phyloP scores from a whole-genome alignment of 2,888 invertebrate species.

The Corythucha ciliata region DNA sequence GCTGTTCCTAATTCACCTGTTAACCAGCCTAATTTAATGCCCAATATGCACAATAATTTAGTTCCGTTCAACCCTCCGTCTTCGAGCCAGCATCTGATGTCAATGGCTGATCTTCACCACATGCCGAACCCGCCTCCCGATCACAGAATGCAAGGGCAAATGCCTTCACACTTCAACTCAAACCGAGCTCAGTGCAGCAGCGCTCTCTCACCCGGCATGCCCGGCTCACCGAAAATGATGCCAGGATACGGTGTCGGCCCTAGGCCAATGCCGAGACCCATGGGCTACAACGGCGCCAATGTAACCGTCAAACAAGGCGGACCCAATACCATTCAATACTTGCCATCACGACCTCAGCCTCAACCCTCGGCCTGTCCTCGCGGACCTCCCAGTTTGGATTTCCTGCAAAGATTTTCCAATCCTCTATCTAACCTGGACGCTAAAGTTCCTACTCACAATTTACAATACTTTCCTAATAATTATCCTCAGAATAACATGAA shows the following conservation, averaged over 20 bases:
- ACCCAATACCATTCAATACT: conserved; percentile 95
- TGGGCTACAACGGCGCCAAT: conserved; percentile 64
- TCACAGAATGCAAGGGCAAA: conserved; percentile 29
- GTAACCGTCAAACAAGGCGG: conserved; percentile 87
- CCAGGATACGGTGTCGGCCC: conserved; percentile 38
- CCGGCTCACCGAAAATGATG: conserved; percentile 41
- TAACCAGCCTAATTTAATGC: conserved; percentile 43
- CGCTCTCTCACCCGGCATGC: conserved; percentile 33
- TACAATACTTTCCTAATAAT: conserved; percentile 61
- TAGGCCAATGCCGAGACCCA: conserved; percentile 40
- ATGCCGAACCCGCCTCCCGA: conserved; percentile 27
- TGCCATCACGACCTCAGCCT: conserved; percentile 88
- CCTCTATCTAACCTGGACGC: conserved; percentile 62
- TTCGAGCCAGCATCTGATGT: conserved; percentile 43
- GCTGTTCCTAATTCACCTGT: conserved; percentile 55
- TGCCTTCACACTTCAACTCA: conserved; percentile 28
- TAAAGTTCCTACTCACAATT: conserved; percentile 59
- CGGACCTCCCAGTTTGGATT: conserved; percentile 80
- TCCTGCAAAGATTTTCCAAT: conserved; percentile 77
- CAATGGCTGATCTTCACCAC: conserved; percentile 42
- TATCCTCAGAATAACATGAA: conserved; percentile 34
- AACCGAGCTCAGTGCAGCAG: conserved; percentile 30
- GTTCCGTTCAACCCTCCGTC: conserved; percentile 49
- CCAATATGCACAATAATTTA: conserved; percentile 45
- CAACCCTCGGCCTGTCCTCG: conserved; percentile 64